Base-by-base conservation (phyloP, 2,797 vertebrate species). In the Lepilemur ruficaudatus region DNA sequence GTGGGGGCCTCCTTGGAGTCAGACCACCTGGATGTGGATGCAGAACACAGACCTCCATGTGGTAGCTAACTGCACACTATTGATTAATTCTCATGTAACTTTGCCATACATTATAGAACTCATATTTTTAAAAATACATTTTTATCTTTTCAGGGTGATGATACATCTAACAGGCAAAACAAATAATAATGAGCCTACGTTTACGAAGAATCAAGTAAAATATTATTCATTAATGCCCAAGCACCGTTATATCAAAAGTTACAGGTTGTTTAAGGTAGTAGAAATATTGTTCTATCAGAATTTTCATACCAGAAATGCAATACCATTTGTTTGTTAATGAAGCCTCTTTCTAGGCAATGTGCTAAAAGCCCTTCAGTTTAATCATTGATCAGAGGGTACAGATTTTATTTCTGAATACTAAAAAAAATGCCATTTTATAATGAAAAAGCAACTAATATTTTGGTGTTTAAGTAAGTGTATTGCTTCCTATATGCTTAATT, bases 121-220 rank as follows among this genome's bases (percentile, higher is more conserved):
- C 41, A 32, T n/a, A 28, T 83, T 79, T 95, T 50, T 9, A 1
- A 82, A 63, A 81, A 28, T 11, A 4, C 7, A n/a, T 10, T 20
- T 67, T 55, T 73, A 85, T 94, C 5, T 80, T 84, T 90, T 38
- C 69, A 81, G 35, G 7, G 5, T 30, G 5, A 85, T 32, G 14
- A 69, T 55, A 23, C 5, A 48, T 23, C 4, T 85, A 81, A 80
- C 5, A 72, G 57, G 73, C 46, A 67, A 67, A 25, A 28, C 7
- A 76, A 10, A 48, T 4, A 10, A 48, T 4, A 61, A 75, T 57
- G 86, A 41, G 8, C 1, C 20, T 32, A 82, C 9, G 3, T 48
- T 96, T 92, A n/a, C 11, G 2, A 92, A 70, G 30, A 69, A 43
- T 67, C 11, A 76, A 61, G 30, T 76, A 57, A 92, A 92, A 65